A percentile compares a stretch with the other conserved stretches of the same genome.
Conservation (phyloP, 2,113 vertebrate genomes). For the Pituophis catenifer region DNA sequence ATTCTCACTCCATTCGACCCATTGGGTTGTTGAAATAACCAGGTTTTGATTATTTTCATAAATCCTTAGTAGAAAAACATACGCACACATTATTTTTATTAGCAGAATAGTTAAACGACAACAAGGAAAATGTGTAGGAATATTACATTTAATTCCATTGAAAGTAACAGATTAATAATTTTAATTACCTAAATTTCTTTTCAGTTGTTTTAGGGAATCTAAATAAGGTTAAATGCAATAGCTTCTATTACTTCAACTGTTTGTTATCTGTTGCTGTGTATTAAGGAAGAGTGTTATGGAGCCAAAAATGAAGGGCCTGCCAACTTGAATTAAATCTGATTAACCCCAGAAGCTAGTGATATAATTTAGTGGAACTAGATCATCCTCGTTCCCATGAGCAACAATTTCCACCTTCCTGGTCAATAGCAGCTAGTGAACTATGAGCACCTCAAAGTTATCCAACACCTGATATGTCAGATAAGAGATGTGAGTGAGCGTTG, state of each 20-base stretch:
- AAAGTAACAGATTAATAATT: slow-evolving; percentile 27
- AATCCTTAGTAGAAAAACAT: neutral
- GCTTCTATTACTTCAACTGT: neutral
- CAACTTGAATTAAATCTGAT: neutral
- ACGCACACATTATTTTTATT: slow-evolving; percentile 32
- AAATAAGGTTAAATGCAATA: slow-evolving; percentile 5
- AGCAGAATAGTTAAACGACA: neutral
- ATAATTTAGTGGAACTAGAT: neutral
- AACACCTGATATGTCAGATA: neutral
- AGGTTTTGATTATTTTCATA: neutral
- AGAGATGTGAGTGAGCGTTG: neutral
- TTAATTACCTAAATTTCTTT: slow-evolving; percentile 12
- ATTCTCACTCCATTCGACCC: neutral
- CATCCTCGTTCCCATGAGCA: neutral
- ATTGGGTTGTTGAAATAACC: neutral
- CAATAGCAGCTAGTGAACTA: neutral
- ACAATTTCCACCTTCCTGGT: neutral
- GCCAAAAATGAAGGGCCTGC: neutral
- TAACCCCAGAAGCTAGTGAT: neutral
- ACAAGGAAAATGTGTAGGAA: neutral
- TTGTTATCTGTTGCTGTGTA: neutral
- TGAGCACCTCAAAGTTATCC: neutral
- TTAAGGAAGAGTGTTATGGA: slow-evolving; percentile 3
- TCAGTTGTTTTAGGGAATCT: neutral
- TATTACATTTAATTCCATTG: slow-evolving; percentile 31